Evolutionary conservation across 2,888 invertebrate genomes (phyloP).

Genomic region (Cinara cedri): DNA sequence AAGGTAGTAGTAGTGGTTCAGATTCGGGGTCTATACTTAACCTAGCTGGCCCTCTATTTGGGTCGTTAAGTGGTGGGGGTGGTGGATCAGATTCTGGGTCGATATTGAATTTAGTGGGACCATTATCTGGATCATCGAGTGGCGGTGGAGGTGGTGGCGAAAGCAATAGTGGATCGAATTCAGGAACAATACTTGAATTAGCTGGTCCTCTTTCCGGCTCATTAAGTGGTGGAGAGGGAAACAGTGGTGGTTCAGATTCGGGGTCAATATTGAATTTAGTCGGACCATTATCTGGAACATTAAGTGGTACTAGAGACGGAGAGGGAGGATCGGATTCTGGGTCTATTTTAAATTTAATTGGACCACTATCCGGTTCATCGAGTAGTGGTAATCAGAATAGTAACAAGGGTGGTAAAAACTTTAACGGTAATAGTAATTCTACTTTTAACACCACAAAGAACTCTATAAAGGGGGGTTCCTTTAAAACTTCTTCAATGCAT

Average conservation of each 20-base stretch:
- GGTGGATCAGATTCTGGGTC: conserved; percentile 53
- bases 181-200: neutral
- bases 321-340: conserved; percentile 55
- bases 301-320: conserved; percentile 40
- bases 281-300: conserved; percentile 6
- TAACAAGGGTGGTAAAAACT: neutral
- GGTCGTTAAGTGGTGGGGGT: conserved; percentile 40
- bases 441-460: neutral
- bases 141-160: neutral
- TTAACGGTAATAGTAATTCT: neutral
- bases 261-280: conserved; percentile 54
- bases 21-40: neutral
- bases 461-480: neutral
- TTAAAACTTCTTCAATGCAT: too few relatives aligned
- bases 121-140: conserved; percentile 2
- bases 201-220: neutral
- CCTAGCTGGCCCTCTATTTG: neutral
- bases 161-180: neutral
- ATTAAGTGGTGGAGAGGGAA: neutral
- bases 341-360: conserved; percentile 52
- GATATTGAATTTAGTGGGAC: conserved; percentile 48
- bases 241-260: conserved; percentile 5
- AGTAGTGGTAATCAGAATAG: neutral
- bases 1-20: neutral
- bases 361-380: conserved; percentile 15